These are phyloP conservation scores for Euwallacea similis DNA, from an alignment of 1,140 invertebrate species.

Conservation along the genomic window DNA sequence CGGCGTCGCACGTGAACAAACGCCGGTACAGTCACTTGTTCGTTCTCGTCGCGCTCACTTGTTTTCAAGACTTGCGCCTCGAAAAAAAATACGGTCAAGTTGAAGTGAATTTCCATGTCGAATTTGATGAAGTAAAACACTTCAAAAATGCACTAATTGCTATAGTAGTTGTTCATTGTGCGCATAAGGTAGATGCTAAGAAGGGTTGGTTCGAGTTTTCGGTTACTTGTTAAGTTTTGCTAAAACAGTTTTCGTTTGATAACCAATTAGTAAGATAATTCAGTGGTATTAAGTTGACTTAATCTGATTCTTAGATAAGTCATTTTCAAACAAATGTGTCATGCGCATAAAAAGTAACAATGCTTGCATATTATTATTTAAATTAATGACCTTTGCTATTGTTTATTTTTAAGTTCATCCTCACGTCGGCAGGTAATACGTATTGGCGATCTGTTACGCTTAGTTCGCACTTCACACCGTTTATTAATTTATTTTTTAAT, in stretches of 20 bases:
- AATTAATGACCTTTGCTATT: no score
- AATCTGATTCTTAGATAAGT: background rate
- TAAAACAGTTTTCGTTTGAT: background rate
- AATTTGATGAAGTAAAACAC: background rate
- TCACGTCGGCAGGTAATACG: no score
- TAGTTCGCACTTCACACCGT: no score
- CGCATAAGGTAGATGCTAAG: background rate
- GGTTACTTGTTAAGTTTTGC: no score
- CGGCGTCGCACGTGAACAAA: background rate
- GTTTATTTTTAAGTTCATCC: no score
- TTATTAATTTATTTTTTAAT: no score
- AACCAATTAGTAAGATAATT: background rate
- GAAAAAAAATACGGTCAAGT: background rate
- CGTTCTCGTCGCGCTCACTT: background rate
- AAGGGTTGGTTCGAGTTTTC: background rate
- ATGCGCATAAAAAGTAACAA: no score
- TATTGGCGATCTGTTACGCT: no score
- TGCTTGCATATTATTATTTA: no score
- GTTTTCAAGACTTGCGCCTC: background rate
- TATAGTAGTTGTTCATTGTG: background rate
- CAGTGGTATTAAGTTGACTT: background rate
- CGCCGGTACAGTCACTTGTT: background rate
- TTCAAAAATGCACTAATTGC: background rate
- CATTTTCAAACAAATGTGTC: no score
- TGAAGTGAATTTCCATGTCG: background rate